Percentiles rank a stretch among this genome's conserved stretches.
Conservation (phyloP, 2,113 vertebrate genomes). For the Eulacestoma nigropectus region DNA sequence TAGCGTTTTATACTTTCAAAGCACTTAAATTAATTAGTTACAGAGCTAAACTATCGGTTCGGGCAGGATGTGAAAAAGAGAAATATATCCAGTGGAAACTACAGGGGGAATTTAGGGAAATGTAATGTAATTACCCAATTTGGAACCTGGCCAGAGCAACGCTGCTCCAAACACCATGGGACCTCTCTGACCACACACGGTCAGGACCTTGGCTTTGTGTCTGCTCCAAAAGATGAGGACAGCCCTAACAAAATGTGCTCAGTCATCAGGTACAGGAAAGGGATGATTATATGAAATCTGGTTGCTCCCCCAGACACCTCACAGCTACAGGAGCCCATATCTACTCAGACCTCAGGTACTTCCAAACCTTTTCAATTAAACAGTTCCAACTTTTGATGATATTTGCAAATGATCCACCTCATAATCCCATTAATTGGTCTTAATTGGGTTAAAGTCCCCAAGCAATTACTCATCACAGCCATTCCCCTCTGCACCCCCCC, state of each 20-base stretch:
- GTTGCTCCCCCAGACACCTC: neutral
- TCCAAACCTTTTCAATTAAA: slow-evolving; percentile 20
- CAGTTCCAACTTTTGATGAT: neutral
- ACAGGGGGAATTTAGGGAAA: slow-evolving; percentile 12
- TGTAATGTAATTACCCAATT: neutral
- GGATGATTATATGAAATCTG: neutral
- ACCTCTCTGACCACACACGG: neutral
- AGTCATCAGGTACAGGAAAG: neutral
- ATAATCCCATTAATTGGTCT: slow-evolving; percentile 11
- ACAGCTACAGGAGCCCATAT: neutral
- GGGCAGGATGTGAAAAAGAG: slow-evolving; percentile 14
- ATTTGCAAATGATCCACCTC: slow-evolving; percentile 40
- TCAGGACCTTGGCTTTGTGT: neutral
- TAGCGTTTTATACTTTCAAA: slow-evolving; percentile 20
- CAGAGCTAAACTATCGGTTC: neutral
- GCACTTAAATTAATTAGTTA: slow-evolving; percentile 45
- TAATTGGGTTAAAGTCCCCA: slow-evolving; percentile 43
- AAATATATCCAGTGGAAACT: slow-evolving; percentile 14
- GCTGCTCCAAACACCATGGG: neutral
- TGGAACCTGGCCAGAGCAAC: neutral
- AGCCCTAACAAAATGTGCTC: neutral
- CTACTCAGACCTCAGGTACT: neutral
- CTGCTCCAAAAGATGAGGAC: neutral
- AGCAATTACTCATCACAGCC: neutral
- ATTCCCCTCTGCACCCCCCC: neutral